A percentile compares a stretch with the other conserved stretches of the same genome.
phyloP scores from a whole-genome alignment of 2,113 vertebrate genomes.

The Microcebus tavaratra region DNA sequence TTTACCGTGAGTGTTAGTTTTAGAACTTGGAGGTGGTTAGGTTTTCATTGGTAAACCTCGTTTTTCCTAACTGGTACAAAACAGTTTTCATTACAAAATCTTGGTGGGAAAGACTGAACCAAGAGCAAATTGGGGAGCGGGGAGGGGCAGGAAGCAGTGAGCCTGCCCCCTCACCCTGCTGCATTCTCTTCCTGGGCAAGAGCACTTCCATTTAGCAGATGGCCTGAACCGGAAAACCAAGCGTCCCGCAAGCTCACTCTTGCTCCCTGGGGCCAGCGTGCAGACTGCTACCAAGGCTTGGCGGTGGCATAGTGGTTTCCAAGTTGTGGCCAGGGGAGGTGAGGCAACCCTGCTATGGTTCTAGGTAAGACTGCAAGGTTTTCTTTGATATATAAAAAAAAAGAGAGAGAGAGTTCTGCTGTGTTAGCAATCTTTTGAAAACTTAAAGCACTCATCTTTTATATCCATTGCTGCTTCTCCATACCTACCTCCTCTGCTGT shows the following conservation, averaged over 20 bases:
- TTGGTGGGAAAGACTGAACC: neutral
- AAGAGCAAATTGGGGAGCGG: neutral
- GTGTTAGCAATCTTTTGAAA: neutral
- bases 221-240: neutral
- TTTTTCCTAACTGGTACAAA: neutral
- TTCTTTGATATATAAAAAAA: neutral
- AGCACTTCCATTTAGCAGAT: neutral
- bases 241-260: neutral
- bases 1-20: neutral
- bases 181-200: neutral
- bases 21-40: neutral
- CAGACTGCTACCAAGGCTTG: neutral
- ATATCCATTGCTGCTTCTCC: neutral
- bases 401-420: neutral
- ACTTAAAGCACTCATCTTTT: neutral
- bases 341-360: neutral
- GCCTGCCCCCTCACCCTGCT: no score
- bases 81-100: neutral
- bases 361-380: neutral
- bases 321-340: neutral
- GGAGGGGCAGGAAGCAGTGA: neutral
- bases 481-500: neutral
- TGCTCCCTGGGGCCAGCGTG: neutral
- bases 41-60: neutral
- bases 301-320: neutral